Evolutionary conservation across 2,113 vertebrate genomes (phyloP).

Genomic region (Amblyornis subalaris): DNA sequence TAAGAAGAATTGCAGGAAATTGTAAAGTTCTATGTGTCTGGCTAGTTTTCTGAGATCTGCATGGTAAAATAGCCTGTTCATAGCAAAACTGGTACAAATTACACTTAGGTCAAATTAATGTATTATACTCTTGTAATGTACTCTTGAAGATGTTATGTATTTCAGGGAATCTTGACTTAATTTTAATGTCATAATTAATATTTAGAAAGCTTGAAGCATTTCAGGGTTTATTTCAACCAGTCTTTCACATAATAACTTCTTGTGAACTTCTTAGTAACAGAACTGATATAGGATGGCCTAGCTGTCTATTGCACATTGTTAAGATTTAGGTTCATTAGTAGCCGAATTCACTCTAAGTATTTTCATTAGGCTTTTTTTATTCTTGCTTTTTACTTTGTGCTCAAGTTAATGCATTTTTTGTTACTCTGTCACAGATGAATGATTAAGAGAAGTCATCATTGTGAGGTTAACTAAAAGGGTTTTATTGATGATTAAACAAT

Average conservation of each 20-base stretch:
- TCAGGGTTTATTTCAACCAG: background rate
- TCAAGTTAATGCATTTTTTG: background rate
- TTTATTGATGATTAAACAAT: background rate
- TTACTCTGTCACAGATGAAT: background rate
- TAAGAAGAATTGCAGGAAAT: background rate
- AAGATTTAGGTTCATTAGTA: background rate
- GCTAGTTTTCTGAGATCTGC: background rate
- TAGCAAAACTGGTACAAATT: background rate
- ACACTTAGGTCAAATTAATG: background rate
- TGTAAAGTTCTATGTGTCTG: background rate
- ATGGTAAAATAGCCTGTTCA: background rate
- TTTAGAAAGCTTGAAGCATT: background rate
- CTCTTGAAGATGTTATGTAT: background rate
- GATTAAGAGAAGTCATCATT: background rate
- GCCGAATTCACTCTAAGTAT: background rate
- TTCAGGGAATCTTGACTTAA: background rate
- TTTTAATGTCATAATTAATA: background rate
- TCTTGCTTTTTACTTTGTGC: background rate
- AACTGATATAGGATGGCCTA: background rate
- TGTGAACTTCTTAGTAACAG: background rate
- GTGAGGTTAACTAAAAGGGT: background rate
- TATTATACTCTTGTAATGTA: background rate
- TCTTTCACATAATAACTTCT: background rate
- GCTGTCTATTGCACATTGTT: background rate
- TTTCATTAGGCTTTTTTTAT: background rate